Evolutionary conservation across 2,113 vertebrate species (phyloP).

Genomic region (Aplodontia rufa): DNA sequence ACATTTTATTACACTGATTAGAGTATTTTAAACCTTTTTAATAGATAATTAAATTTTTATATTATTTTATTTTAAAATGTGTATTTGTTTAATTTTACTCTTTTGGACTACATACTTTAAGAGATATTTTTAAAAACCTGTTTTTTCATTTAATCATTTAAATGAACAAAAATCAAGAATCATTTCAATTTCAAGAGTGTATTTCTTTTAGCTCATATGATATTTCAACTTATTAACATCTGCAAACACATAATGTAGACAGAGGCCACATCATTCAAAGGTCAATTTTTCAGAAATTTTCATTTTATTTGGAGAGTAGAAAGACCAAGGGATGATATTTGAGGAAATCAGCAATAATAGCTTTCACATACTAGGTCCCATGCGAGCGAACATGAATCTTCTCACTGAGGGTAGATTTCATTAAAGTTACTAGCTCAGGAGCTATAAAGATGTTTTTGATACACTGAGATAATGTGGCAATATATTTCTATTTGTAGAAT

Average conservation of each 20-base stretch:
- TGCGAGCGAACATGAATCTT: not conserved
- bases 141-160: slow-evolving; percentile 25
- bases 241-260: not conserved
- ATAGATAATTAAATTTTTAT: slow-evolving; percentile 53
- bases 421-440: not conserved
- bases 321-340: not conserved
- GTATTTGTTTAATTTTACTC: slow-evolving; percentile 41
- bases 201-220: not conserved
- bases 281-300: slow-evolving; percentile 39
- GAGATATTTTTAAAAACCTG: not conserved
- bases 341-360: not conserved
- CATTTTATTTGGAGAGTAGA: not conserved
- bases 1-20: slow-evolving; percentile 69
- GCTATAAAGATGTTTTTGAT: not conserved
- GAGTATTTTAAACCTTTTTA: slow-evolving; percentile 53
- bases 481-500: not conserved
- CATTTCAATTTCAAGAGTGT: not conserved
- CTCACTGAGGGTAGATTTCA: not conserved
- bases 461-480: not conserved
- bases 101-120: not conserved
- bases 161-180: not conserved
- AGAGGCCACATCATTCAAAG: slow-evolving; percentile 9
- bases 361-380: not conserved
- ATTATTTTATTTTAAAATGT: slow-evolving; percentile 50
- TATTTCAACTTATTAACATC: slow-evolving; percentile 10